Evolutionary conservation across 2,113 vertebrate species (phyloP), one percentile per base, ranked within the genome.

Genomic region (Odocoileus virginianus): DNA sequence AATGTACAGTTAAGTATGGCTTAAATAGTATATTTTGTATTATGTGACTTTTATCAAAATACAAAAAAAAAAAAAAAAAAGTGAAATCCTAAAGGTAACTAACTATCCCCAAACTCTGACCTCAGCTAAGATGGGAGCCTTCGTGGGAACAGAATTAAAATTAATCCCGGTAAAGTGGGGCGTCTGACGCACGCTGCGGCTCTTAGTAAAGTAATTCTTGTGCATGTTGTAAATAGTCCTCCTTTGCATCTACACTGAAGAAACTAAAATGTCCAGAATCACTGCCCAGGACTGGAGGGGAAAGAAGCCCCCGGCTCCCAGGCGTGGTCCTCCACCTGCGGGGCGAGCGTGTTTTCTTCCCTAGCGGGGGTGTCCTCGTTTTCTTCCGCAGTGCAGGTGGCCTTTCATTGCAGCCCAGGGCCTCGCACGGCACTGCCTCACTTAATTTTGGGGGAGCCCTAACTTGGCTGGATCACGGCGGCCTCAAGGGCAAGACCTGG

Each of bases 311-410:
- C 54, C 36, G 14, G 15, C 3, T 7, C 6, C 19, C 17, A 52
- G 1, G 17, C 0, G 28, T 15, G 21, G 33, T 36, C 33, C 33
- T 36, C 4, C 33, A 23, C 10, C 12, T 0, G 7, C 3, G 0
- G 45, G 61, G 2, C 0, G 0, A 12, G 27, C 1, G 7, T 8
- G n/a, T 23, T 71, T 71, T 23, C 64, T 40, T 71, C 19, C 19
- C n/a, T 71, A 23, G 19, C 2, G 1, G 67, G 17, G 19, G 19
- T 36, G n/a, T 71, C 19, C 67, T 40, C 40, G 10, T 4, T 61
- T 82, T 50, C 14, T 4, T 57, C 23, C 19, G 1, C 13, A 16
- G 9, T 1, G n/a, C 2, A 11, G 40, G 40, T 3, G 47, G 28
- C 23, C 40, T 33, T 78, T 33, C 57, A 19, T 36, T 7, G 21